Conservation (phyloP, 1,140 invertebrate species). For the Eubasilissa regina region DNA sequence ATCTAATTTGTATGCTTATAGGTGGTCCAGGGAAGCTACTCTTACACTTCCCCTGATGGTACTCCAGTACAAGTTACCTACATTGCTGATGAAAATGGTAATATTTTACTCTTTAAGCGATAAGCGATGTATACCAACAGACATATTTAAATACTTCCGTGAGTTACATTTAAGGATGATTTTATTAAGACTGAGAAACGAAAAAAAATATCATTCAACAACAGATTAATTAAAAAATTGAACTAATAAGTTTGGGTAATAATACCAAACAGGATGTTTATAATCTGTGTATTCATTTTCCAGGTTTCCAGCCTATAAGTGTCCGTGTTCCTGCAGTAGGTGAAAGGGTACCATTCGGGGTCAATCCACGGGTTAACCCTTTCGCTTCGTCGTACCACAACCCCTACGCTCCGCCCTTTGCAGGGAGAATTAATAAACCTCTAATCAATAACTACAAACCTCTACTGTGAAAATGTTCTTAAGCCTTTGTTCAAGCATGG, state of each 20-base stretch:
- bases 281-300: conserved; percentile 10
- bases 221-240: too few species aligned
- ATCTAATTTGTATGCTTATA: too few species aligned
- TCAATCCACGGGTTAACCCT: conserved; percentile 45
- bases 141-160: too few species aligned
- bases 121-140: too few species aligned
- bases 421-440: neutral
- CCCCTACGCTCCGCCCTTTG: conserved; percentile 51
- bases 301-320: conserved; percentile 68
- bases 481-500: too few species aligned
- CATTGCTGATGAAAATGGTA: conserved; percentile 75
- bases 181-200: too few species aligned
- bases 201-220: too few species aligned
- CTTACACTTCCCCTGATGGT: conserved; percentile 87
- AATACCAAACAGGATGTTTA: too few species aligned
- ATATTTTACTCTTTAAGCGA: conserved; percentile 12
- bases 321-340: conserved; percentile 65
- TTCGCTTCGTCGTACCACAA: conserved; percentile 60
- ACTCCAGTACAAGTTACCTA: conserved; percentile 77
- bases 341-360: conserved; percentile 60
- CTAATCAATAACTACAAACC: neutral
- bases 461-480: too few species aligned
- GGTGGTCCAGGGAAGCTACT: conserved; percentile 78
- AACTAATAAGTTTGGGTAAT: too few species aligned
- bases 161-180: too few species aligned